phyloP scores from a whole-genome alignment of 2,797 vertebrate species.

The Thaleichthys pacificus region DNA sequence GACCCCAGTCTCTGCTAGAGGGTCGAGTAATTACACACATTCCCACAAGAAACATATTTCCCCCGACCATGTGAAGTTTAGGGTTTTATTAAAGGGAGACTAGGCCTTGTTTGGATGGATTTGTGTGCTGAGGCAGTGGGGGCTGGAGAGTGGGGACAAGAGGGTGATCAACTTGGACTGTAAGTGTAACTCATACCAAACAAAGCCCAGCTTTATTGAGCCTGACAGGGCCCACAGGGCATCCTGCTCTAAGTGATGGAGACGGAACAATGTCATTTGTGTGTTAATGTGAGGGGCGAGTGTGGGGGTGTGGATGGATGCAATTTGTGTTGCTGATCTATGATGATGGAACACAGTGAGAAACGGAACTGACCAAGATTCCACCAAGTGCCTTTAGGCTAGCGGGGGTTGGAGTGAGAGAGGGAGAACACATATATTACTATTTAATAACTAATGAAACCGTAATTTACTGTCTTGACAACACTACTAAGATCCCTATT shows the following conservation, averaged over 20 bases:
- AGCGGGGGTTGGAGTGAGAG: neutral
- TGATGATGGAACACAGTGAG: conserved; percentile 18
- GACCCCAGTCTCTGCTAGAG: conserved; percentile 18
- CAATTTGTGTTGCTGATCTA: conserved; percentile 34
- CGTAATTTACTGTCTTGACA: neutral
- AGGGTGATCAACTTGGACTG: conserved; percentile 31
- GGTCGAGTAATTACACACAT: conserved; percentile 38
- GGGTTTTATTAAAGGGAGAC: conserved; percentile 27
- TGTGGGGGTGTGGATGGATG: conserved; percentile 21
- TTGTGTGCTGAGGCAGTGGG: conserved; percentile 30
- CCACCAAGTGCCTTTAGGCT: neutral
- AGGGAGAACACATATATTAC: too few relatives aligned
- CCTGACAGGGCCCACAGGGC: conserved; percentile 41
- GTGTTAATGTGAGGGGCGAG: conserved; percentile 36
- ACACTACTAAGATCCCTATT: neutral
- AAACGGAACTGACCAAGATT: conserved; percentile 4
- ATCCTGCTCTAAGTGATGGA: conserved; percentile 19
- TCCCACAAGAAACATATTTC: conserved; percentile 34
- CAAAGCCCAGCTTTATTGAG: conserved; percentile 35
- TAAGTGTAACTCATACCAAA: conserved; percentile 27
- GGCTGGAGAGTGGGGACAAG: conserved; percentile 17
- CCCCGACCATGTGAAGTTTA: conserved; percentile 38
- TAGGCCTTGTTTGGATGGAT: conserved; percentile 33
- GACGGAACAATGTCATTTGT: conserved; percentile 45
- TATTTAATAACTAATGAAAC: neutral